A percentile compares a stretch with the other conserved stretches of the same genome.
These are phyloP conservation scores for Drosophila nigricruria DNA, from an alignment of 2,888 invertebrate genomes.

Conservation along the genomic window DNA sequence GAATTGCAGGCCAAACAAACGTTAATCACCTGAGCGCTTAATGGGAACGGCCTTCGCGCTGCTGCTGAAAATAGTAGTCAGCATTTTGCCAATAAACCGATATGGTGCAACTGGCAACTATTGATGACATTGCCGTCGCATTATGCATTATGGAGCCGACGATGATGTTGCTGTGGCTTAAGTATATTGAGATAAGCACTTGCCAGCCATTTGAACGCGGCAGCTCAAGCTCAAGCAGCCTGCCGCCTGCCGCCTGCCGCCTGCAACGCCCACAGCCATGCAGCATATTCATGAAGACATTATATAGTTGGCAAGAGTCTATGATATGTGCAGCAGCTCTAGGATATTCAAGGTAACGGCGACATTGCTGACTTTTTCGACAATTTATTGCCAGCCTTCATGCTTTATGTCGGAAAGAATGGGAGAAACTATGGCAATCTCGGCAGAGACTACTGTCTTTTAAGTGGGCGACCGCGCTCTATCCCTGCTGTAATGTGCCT, in stretches of 20 bases:
- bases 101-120: slow-evolving; percentile 43
- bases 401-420: slow-evolving; percentile 31
- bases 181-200: slow-evolving; percentile 62
- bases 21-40: slow-evolving; percentile 59
- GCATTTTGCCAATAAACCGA: slow-evolving; percentile 15
- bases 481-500: slow-evolving; percentile 21
- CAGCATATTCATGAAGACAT: slow-evolving; percentile 47
- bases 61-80: background rate
- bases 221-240: background rate
- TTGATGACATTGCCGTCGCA: slow-evolving; percentile 56
- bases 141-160: slow-evolving; percentile 20
- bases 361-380: slow-evolving; percentile 62
- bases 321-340: slow-evolving; percentile 66
- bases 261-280: slow-evolving; percentile 33
- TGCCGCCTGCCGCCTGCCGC: too few relatives aligned
- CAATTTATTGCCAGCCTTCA: slow-evolving; percentile 74
- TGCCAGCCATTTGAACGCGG: slow-evolving; percentile 61
- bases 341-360: slow-evolving; percentile 74
- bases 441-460: slow-evolving; percentile 15
- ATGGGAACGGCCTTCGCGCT: slow-evolving; percentile 14
- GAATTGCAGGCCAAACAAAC: slow-evolving; percentile 47
- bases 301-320: slow-evolving; percentile 39
- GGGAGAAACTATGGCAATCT: slow-evolving; percentile 72
- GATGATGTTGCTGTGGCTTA: slow-evolving; percentile 34
- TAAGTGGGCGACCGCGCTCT: slow-evolving; percentile 1